A percentile compares a stretch with the other conserved stretches of the same genome.
phyloP scores from a whole-genome alignment of 2,797 vertebrate species.

The Steatocranus sp. region DNA sequence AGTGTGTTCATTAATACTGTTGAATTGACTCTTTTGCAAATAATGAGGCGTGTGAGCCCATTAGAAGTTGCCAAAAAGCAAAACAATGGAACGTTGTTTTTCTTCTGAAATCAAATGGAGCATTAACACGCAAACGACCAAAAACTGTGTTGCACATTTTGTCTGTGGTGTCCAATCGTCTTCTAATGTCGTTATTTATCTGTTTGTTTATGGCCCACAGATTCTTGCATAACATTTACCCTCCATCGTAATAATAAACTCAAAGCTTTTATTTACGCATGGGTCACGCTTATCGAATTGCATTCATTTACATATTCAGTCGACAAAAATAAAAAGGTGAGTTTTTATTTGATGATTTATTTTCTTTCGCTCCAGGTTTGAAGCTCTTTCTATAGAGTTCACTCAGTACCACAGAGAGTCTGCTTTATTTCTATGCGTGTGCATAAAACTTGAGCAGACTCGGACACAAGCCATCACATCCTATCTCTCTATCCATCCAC shows the following conservation, averaged over 20 bases:
- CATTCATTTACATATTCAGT: neutral
- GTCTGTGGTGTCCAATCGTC: neutral
- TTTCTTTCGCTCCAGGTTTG: slow-evolving; percentile 42
- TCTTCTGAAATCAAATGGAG: neutral
- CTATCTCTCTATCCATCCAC: slow-evolving; percentile 61
- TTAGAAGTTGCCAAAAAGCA: neutral
- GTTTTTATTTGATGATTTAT: neutral
- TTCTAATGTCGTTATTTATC: neutral
- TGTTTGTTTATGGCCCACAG: neutral
- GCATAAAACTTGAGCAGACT: slow-evolving; percentile 50
- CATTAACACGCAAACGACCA: neutral
- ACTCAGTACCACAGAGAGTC: slow-evolving; percentile 75
- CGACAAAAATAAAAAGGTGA: neutral
- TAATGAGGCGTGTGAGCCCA: neutral
- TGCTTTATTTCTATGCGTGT: slow-evolving; percentile 68
- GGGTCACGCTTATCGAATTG: rapidly evolving
- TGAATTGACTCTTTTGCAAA: neutral
- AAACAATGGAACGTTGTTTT: neutral
- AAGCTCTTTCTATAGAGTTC: slow-evolving; percentile 68
- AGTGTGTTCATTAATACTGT: neutral
- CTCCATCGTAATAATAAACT: neutral
- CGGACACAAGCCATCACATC: slow-evolving; percentile 4
- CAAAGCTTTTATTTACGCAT: neutral
- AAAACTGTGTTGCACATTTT: neutral
- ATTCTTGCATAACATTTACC: neutral